A percentile compares a stretch with the other conserved stretches of the same genome.
Evolutionary conservation across 2,888 invertebrate species (phyloP).

Genomic region (Choreutis nemorana): DNA sequence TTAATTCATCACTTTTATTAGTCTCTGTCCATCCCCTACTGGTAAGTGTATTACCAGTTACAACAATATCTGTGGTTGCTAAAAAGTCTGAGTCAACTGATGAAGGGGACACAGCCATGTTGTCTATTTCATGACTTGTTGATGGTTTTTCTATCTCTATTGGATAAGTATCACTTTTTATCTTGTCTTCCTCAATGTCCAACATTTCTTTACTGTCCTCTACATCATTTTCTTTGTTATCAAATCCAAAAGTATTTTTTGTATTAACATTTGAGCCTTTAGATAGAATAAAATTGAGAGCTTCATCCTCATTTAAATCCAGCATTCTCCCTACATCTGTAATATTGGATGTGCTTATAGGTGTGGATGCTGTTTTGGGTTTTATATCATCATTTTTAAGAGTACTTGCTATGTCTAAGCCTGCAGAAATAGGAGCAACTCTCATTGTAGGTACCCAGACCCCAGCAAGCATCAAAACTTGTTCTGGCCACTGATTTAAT

Average conservation of each 20-base stretch:
- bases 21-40: conserved; percentile 73
- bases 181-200: conserved; percentile 8
- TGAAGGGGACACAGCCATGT: conserved; percentile 27
- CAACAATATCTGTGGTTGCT: conserved; percentile 29
- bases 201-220: conserved; percentile 10
- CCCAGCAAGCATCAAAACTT: conserved; percentile 83
- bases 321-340: conserved; percentile 56
- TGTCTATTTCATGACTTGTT: conserved; percentile 32
- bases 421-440: conserved; percentile 77
- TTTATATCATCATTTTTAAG: conserved; percentile 56
- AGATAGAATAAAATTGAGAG: conserved; percentile 72
- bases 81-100: conserved; percentile 40
- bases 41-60: conserved; percentile 72
- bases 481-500: conserved; percentile 88
- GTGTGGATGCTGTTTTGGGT: conserved; percentile 39
- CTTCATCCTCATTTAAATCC: conserved; percentile 74
- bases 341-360: conserved; percentile 33
- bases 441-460: conserved; percentile 84
- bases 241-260: conserved; percentile 11
- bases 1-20: conserved; percentile 62
- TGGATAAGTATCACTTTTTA: conserved; percentile 12
- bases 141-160: conserved; percentile 33
- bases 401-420: conserved; percentile 80
- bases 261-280: conserved; percentile 40
- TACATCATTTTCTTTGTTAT: conserved; percentile 13